phyloP scores from a whole-genome alignment of 2,888 invertebrate species.

The Spatulosminthurus flaviceps region DNA sequence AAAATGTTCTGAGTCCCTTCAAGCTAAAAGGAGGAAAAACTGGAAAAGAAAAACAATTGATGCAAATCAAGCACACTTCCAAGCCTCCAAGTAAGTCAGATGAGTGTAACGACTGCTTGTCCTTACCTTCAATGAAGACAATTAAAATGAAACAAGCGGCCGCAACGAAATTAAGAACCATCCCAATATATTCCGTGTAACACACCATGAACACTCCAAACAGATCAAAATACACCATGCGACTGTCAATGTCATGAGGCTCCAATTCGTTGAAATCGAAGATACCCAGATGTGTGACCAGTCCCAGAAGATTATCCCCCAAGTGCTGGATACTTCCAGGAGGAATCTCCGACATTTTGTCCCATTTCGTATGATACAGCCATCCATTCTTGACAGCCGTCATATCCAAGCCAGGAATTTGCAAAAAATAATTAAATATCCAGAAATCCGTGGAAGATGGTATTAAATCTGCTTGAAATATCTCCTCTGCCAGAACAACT shows the following conservation, averaged over 20 bases:
- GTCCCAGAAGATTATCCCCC: conserved; percentile 57
- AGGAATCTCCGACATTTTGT: conserved; percentile 77
- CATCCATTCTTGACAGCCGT: conserved; percentile 93
- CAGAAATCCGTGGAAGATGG: conserved; percentile 94
- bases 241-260: conserved; percentile 43
- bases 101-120: too few species aligned
- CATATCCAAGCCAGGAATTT: conserved; percentile 77
- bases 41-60: too few species aligned
- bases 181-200: conserved; percentile 51
- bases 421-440: conserved; percentile 69
- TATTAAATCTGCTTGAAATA: conserved; percentile 87
- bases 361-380: conserved; percentile 91
- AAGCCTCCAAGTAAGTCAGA: too few species aligned
- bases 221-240: conserved; percentile 61
- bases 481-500: conserved; percentile 84
- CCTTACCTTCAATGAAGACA: conserved; percentile 64
- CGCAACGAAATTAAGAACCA: conserved; percentile 65
- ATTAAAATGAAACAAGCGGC: conserved; percentile 65
- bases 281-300: conserved; percentile 52
- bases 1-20: too few species aligned
- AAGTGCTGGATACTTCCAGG: conserved; percentile 68
- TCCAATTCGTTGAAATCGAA: conserved; percentile 50
- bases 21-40: too few species aligned
- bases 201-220: conserved; percentile 58
- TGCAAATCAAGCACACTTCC: too few species aligned